Evolutionary conservation across 2,888 invertebrate species (phyloP).

Genomic region (Rosalia funebris): DNA sequence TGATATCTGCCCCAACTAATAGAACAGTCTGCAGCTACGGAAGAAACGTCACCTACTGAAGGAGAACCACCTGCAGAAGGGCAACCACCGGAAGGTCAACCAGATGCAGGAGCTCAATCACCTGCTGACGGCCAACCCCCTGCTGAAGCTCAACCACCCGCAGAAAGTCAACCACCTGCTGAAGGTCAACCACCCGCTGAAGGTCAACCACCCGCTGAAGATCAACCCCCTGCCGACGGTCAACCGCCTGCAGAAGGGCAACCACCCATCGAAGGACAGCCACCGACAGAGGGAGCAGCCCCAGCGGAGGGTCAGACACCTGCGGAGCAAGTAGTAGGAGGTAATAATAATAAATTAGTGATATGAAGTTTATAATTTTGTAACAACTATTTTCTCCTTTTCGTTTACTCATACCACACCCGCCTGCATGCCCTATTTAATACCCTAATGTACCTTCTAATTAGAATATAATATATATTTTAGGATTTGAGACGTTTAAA

Average conservation of each 20-base stretch:
- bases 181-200: conserved; percentile 58
- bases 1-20: no score
- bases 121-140: conserved; percentile 56
- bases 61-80: conserved; percentile 56
- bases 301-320: conserved; percentile 38
- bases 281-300: conserved; percentile 29
- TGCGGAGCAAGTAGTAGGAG: conserved; percentile 37
- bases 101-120: conserved; percentile 55
- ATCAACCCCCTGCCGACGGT: conserved; percentile 50
- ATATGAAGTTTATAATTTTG: no score
- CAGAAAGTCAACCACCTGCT: conserved; percentile 51
- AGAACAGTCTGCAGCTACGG: background rate
- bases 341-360: no score
- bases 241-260: conserved; percentile 57
- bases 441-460: background rate
- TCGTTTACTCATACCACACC: background rate
- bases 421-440: background rate
- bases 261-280: conserved; percentile 42
- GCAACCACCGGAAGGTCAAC: conserved; percentile 56
- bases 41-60: conserved; percentile 45
- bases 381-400: background rate
- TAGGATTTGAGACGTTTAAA: conserved; percentile 55
- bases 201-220: conserved; percentile 52
- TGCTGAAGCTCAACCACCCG: conserved; percentile 51
- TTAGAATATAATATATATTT: conserved; percentile 25